Evolutionary conservation across 2,888 invertebrate genomes (phyloP), one percentile per base, ranked within the genome.

Genomic region (Aethes cnicana): DNA sequence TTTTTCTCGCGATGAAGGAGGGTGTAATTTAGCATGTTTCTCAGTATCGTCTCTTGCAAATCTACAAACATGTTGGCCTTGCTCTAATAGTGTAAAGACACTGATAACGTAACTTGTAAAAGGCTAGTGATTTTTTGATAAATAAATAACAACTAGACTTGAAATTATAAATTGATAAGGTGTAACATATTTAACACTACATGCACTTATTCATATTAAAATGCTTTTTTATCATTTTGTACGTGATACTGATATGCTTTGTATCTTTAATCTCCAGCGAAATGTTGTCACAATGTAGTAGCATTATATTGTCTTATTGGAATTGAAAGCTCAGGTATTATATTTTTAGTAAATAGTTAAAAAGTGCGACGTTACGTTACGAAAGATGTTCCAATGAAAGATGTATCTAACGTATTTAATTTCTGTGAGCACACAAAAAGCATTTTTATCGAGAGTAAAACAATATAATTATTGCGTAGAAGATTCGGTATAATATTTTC

Each of bases 61-160:
- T 70, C 69, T 73, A 78, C 71, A 75, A 76, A 77, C 74, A 73
- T 66, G 63, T 81, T 82, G 79, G 82, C 83, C 82, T 86, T 86
- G 81, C 81, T 82, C 79, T 83, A 80, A 77, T 79, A 72, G 72
- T 82, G 75, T 84, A 79, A n/a, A n/a, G n/a, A n/a, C n/a, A n/a
- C n/a, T n/a, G n/a, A 69, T 76, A 74, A 81, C 77, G 73, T 81
- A 77, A 82, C 78, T 80, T 82, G 70, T 82, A 81, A 85, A 89
- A 89, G 89, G 89, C 89, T 89, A 89, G 89, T 89, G 89, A 89
- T 84, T 81, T 88, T 89, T 89, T 88, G 83, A 87, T 88, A 88
- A 81, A 76, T 80, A 76, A 81, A 81, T 78, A 82, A 81, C 82
- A 81, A 72, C 80, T 88, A 87, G 81, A 85, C 75, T 80, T 81